Evolutionary conservation across 1,140 invertebrate genomes (phyloP), one percentile per base, ranked within the genome.

Genomic region (Dendroctonus valens): DNA sequence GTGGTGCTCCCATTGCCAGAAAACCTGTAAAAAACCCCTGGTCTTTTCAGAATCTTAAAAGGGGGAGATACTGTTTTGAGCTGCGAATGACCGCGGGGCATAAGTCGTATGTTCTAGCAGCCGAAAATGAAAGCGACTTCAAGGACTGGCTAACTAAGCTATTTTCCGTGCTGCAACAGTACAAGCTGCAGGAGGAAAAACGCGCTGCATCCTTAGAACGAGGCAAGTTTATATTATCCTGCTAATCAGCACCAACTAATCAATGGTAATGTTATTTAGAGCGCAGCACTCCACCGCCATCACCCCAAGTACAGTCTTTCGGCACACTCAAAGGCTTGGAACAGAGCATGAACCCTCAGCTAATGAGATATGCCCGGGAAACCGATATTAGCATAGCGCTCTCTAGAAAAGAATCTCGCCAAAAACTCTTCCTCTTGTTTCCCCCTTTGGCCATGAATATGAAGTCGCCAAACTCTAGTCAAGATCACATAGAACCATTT

Each of bases 311-410:
- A 42, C 78, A 80, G 70, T 74, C 77, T 7, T 87, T 83, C 79
- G 91, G 92, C 6, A 94, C 92, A 0, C 78, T 94, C 0, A 91
- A 92, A 76, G 90, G 91, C 1, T 79, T 95, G 38, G 92, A 95
- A 73, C 91, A 94, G 72, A 93, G 90, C 71, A 91, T 94, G 85
- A 94, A 95, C 81, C 92, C 93, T 5, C 89, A 93, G 74, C 78
- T 96, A 40, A 91, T 92, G 73, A 91, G 91, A 77, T 96, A 96
- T 78, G 90, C 92, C 0, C 81, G 91, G 52, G 94, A 97, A 82
- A 95, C 93, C 0, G 93, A 95, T 74, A 85, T 87, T 38, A 91
- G 91, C 38, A 92, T 96, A 68, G 87, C 90, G 26, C 83, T 87
- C 62, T 86, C 89, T 0, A 82, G 94, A 62, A 87, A 87, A 73